Percentiles rank a stretch among this genome's conserved stretches.
These are phyloP conservation scores for Ammodramus savannarum DNA, from an alignment of 2,113 vertebrate species.

Conservation along the genomic window DNA sequence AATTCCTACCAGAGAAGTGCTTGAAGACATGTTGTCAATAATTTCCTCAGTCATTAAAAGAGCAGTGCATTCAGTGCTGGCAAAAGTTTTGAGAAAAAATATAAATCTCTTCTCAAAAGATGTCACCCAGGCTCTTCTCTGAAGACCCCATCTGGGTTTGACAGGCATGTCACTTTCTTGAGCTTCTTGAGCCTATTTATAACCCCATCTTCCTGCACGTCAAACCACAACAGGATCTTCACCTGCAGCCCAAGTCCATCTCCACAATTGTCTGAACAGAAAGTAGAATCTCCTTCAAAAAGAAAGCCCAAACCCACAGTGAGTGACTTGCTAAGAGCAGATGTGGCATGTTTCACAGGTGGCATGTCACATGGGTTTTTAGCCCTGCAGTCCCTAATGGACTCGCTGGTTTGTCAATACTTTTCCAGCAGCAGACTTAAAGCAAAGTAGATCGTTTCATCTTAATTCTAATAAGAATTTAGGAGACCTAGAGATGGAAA, in stretches of 20 bases:
- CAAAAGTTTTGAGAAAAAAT: not conserved
- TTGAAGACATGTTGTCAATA: not conserved
- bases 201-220: not conserved
- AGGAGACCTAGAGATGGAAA: not conserved
- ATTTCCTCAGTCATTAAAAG: not conserved
- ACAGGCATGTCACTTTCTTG: not conserved
- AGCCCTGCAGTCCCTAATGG: not conserved
- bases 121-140: not conserved
- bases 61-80: not conserved
- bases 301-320: not conserved
- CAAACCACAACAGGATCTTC: not conserved
- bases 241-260: not conserved
- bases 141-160: not conserved
- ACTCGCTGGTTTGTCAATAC: not conserved
- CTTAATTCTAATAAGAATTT: not conserved
- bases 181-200: not conserved
- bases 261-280: not conserved
- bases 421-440: not conserved
- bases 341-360: not conserved
- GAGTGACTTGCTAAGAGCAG: not conserved
- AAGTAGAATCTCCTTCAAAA: not conserved
- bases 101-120: not conserved
- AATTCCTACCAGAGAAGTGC: not conserved
- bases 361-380: accelerated
- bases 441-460: not conserved